These are phyloP conservation scores for Cheilosia urbana DNA, from an alignment of 2,888 invertebrate species.

Conservation along the genomic window DNA sequence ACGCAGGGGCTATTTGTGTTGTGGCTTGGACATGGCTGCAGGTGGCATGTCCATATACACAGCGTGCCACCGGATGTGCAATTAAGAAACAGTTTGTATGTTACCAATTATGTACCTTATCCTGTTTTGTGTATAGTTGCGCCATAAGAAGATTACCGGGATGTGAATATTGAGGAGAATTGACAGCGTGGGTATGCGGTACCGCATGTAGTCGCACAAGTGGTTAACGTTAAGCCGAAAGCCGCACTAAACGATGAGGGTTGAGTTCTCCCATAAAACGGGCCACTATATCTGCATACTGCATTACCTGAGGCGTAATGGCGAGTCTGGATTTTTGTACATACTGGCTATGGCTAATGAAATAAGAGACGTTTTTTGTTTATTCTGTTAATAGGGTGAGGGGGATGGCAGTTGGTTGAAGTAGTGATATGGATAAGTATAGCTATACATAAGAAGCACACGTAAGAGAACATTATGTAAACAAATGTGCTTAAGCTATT, in stretches of 20 bases:
- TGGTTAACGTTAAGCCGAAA: background rate
- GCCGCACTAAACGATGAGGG: background rate
- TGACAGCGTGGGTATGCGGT: background rate
- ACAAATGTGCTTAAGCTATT: no score
- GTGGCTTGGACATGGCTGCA: slow-evolving; percentile 1
- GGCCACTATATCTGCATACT: background rate
- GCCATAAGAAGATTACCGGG: slow-evolving; percentile 39
- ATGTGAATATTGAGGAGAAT: slow-evolving; percentile 39
- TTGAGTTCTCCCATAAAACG: background rate
- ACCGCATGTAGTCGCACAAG: background rate
- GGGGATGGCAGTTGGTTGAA: no score
- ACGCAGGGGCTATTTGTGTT: slow-evolving; percentile 33
- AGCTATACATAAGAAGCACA: no score
- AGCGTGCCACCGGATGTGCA: slow-evolving; percentile 42
- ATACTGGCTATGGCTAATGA: slow-evolving; percentile 2
- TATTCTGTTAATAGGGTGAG: background rate
- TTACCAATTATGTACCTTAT: slow-evolving; percentile 37
- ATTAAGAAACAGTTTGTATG: slow-evolving; percentile 56
- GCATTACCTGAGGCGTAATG: background rate
- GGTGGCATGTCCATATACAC: background rate
- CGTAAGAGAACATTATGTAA: no score
- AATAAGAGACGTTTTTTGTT: slow-evolving; percentile 9
- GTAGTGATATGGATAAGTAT: no score
- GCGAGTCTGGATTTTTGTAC: background rate
- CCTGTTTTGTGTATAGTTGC: slow-evolving; percentile 29